These are phyloP conservation scores for Tamandua tetradactyla DNA, from an alignment of 2,797 vertebrate species.

Conservation along the genomic window DNA sequence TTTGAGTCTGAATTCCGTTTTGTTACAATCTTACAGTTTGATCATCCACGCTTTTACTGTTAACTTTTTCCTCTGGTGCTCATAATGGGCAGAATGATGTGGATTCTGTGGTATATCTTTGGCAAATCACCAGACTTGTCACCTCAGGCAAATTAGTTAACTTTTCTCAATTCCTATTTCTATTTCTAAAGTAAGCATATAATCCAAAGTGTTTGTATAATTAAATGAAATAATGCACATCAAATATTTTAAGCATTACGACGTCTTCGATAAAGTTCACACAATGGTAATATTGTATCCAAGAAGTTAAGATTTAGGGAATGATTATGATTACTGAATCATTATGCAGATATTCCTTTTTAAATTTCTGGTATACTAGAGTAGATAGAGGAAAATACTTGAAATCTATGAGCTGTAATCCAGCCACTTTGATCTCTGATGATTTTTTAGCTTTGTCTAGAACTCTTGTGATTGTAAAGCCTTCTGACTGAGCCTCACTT, in stretches of 20 bases:
- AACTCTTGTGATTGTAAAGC: no score
- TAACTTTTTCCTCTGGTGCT: neutral
- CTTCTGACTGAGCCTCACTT: no score
- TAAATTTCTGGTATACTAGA: no score
- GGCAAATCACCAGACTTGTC: neutral
- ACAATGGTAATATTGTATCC: no score
- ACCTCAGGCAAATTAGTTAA: neutral
- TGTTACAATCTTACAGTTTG: neutral
- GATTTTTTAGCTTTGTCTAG: no score
- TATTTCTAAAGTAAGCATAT: no score
- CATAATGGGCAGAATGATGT: neutral
- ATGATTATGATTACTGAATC: no score
- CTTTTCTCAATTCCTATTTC: neutral
- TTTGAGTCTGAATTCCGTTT: neutral
- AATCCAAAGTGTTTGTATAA: neutral
- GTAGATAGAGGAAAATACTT: no score
- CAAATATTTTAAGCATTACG: neutral
- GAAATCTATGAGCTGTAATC: no score
- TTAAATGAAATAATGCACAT: neutral
- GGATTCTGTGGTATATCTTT: neutral
- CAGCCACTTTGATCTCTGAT: no score
- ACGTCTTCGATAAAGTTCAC: neutral
- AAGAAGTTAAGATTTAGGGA: no score
- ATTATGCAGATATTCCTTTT: no score
- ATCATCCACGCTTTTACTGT: neutral